These are phyloP conservation scores for Oxycera nigricornis DNA, from an alignment of 2,888 invertebrate genomes.

Conservation along the genomic window DNA sequence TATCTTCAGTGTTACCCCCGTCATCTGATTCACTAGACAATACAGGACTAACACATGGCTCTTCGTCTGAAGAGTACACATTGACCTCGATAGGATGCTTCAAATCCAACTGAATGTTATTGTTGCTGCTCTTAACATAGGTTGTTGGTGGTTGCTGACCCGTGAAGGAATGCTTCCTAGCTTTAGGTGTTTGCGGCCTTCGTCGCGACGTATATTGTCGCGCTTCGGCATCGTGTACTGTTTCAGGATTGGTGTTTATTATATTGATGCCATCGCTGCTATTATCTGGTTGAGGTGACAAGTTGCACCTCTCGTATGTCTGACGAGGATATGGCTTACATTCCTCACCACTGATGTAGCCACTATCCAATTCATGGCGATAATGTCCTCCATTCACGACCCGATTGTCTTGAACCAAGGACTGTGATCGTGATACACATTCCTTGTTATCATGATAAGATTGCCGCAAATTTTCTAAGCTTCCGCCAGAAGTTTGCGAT, in stretches of 20 bases:
- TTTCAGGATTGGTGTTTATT: constrained; percentile 57
- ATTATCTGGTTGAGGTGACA: constrained; percentile 56
- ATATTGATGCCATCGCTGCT: constrained; percentile 57
- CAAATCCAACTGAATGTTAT: constrained; percentile 34
- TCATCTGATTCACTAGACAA: constrained; percentile 59
- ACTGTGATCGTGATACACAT: constrained; percentile 33
- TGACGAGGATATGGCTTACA: constrained; percentile 65
- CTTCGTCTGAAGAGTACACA: constrained; percentile 49
- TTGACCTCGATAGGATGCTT: constrained; percentile 46
- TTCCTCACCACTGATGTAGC: constrained; percentile 83
- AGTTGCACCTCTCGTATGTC: constrained; percentile 61
- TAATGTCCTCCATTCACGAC: not conserved
- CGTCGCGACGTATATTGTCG: not conserved
- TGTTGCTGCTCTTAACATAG: not conserved
- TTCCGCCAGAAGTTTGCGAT: constrained; percentile 49
- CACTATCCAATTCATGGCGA: constrained; percentile 75
- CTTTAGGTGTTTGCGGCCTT: constrained; percentile 11
- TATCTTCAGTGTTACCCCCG: constrained; percentile 80
- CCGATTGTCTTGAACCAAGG: constrained; percentile 38
- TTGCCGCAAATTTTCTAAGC: constrained; percentile 21
- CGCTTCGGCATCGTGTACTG: constrained; percentile 47
- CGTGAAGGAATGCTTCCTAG: not conserved
- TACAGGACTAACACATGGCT: constrained; percentile 45
- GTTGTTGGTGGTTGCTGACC: constrained; percentile 19
- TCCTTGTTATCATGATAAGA: not conserved